A percentile compares a stretch with the other conserved stretches of the same genome.
phyloP scores from a whole-genome alignment of 2,888 invertebrate genomes.

The Epinotia brunnichana region DNA sequence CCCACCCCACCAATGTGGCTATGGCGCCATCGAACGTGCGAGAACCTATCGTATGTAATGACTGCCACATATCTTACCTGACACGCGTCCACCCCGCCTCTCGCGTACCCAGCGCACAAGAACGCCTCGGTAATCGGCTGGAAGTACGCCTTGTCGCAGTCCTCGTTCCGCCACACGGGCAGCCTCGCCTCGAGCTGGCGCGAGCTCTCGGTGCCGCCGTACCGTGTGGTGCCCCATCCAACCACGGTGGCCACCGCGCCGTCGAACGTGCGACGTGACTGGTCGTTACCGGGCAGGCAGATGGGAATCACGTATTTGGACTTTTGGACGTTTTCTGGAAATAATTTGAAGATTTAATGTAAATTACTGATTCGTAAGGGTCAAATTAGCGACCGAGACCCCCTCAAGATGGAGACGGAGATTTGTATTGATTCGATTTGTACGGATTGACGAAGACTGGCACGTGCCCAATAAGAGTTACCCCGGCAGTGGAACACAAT shows the following conservation, averaged over 20 bases:
- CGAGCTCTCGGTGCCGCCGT: slow-evolving; percentile 95
- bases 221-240: slow-evolving; percentile 95
- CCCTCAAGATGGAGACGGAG: too few species aligned
- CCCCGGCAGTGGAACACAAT: too few species aligned
- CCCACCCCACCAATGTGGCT: slow-evolving; percentile 96
- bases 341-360: not conserved
- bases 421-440: too few species aligned
- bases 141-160: slow-evolving; percentile 95
- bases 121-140: slow-evolving; percentile 96
- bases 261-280: slow-evolving; percentile 84
- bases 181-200: slow-evolving; percentile 92
- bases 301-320: slow-evolving; percentile 94
- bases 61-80: slow-evolving; percentile 84
- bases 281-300: slow-evolving; percentile 89
- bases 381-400: not conserved
- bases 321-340: slow-evolving; percentile 87
- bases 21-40: slow-evolving; percentile 88
- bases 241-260: slow-evolving; percentile 93
- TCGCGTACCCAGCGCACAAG: slow-evolving; percentile 93
- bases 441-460: too few species aligned
- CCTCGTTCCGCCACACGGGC: slow-evolving; percentile 95
- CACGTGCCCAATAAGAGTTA: too few species aligned
- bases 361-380: not conserved
- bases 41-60: too few species aligned
- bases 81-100: slow-evolving; percentile 97